phyloP scores from a whole-genome alignment of 2,797 vertebrate genomes.

The Argya squamiceps region DNA sequence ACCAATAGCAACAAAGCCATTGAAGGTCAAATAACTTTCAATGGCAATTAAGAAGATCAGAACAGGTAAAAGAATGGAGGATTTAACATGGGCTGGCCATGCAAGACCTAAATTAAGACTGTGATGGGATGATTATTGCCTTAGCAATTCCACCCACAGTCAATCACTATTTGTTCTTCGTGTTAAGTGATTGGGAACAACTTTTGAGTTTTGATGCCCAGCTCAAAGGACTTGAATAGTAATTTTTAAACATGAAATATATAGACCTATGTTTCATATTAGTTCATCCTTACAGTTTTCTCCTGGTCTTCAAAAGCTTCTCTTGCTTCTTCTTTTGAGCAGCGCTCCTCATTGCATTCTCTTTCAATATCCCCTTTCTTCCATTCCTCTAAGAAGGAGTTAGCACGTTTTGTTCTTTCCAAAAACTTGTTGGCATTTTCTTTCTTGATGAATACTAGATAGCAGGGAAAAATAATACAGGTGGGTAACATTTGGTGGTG shows the following conservation, averaged over 20 bases:
- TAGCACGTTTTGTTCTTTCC: constrained; percentile 82
- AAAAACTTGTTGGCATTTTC: constrained; percentile 80
- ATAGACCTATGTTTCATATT: background rate
- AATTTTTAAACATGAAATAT: background rate
- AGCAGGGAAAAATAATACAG: background rate
- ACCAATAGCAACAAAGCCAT: background rate
- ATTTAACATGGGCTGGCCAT: background rate
- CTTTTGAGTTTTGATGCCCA: background rate
- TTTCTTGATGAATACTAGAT: constrained; percentile 83
- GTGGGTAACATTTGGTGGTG: background rate
- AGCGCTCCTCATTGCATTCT: constrained; percentile 89
- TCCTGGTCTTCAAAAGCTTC: constrained; percentile 89
- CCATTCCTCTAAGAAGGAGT: constrained; percentile 82
- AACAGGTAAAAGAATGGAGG: background rate
- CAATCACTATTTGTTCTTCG: background rate
- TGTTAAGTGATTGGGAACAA: background rate
- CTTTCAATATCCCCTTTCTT: constrained; percentile 89
- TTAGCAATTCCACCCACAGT: background rate
- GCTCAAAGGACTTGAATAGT: background rate
- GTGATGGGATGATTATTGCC: background rate
- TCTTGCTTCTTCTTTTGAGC: constrained; percentile 87
- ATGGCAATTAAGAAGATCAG: background rate
- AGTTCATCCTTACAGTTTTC: constrained; percentile 78
- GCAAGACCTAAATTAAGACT: background rate
- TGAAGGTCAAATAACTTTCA: background rate